Evolutionary conservation across 1,140 invertebrate genomes (phyloP).

Genomic region (Samia ricini): DNA sequence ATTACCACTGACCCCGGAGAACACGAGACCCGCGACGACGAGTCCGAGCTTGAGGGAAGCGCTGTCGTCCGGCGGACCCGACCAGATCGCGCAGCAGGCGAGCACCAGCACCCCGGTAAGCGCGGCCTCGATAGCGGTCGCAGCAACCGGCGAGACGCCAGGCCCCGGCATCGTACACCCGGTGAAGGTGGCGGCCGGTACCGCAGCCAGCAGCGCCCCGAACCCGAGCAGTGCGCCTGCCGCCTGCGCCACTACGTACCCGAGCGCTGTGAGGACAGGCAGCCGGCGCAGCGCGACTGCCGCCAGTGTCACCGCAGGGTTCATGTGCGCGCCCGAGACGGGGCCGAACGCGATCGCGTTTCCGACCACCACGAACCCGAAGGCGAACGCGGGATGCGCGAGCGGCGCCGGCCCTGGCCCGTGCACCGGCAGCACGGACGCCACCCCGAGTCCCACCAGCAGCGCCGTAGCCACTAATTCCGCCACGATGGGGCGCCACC

Average conservation of each 20-base stretch:
- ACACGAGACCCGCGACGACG: conserved; percentile 54
- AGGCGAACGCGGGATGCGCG: conserved; percentile 53
- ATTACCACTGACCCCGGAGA: conserved; percentile 39
- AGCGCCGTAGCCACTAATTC: conserved; percentile 56
- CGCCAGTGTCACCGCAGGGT: conserved; percentile 59
- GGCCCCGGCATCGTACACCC: conserved; percentile 29
- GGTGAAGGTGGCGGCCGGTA: conserved; percentile 21
- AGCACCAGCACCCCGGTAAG: conserved; percentile 28
- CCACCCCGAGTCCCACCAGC: conserved; percentile 52
- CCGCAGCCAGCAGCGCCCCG: conserved; percentile 16
- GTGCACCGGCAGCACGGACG: conserved; percentile 31
- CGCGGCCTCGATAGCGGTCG: conserved; percentile 27
- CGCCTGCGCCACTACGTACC: conserved; percentile 31
- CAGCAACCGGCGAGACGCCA: conserved; percentile 15
- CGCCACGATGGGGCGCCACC: conserved; percentile 50
- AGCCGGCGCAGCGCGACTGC: conserved; percentile 39
- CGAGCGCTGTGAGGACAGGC: conserved; percentile 14
- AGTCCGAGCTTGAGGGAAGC: conserved; percentile 56
- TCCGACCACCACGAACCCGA: conserved; percentile 53
- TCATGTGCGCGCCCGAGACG: conserved; percentile 64
- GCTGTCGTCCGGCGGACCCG: conserved; percentile 37
- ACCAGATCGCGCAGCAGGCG: conserved; percentile 40
- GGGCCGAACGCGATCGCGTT: conserved; percentile 51
- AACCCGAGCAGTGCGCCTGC: conserved; percentile 22
- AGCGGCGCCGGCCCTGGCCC: conserved; percentile 27